Base-by-base conservation (phyloP, 1,140 invertebrate genomes). In the Drosophila repleta region DNA sequence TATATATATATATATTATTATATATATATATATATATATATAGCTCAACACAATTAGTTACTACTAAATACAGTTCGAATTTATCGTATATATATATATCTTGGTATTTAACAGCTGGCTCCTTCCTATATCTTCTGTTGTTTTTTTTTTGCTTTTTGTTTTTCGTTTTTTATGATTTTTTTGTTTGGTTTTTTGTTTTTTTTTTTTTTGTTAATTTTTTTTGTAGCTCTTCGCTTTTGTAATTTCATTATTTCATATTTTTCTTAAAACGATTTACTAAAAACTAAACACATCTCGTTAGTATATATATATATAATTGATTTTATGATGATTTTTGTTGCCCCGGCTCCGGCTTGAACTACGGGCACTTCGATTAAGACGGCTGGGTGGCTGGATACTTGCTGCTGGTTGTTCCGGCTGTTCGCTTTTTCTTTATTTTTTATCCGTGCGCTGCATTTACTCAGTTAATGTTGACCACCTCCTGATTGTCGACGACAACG, bases 401-500 rank as follows among this genome's bases (percentile, higher is more conserved):
- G 24, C n/a, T 15, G 7, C 26, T 51, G 51, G 49, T 26, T 73
- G 43, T 15, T 64, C 55, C 17, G 45, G 48, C n/a, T 53, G 20
- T 7, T 41, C 10, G 43, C 18, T 53, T 41, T 3, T 3, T 5
- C 18, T 45, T 74, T 18, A 43, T 35, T 3, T 35, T 35, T 13
- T 35, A 35, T 55, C 39, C 15, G 49, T 77, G 61, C 37, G 76
- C 79, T 51, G 68, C 68, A 57, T 78, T 69, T 64, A 74, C 72
- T 88, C 83, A 88, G 84, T 88, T 88, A 46, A 88, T 89, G 37
- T 70, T 90, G 45, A 76, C 87, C 39, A 76, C 87, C 39, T 91
- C 89, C 70, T 90, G 80, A 51, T 76, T 90, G 51, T 91, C 90
- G 29, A 71, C 39, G 7, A 41, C 39, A 43, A 43, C 39, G 32